Evolutionary conservation across 1,140 invertebrate species (phyloP), one percentile per base, ranked within the genome.

Genomic region (Zaprionus taronus): DNA sequence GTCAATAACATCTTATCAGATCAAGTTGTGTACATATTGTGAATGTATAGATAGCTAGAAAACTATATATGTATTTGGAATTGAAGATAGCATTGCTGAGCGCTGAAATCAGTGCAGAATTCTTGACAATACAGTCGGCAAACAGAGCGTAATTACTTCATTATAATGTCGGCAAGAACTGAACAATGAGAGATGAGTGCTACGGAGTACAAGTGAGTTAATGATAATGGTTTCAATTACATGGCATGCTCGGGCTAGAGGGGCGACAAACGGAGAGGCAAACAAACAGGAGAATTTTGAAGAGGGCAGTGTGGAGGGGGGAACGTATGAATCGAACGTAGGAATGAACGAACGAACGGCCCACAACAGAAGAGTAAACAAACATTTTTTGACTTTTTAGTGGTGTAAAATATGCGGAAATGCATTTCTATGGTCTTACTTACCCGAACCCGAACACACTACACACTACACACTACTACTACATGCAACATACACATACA

Each of bases 371-470:
- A 77, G 84, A 84, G 85, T 81, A 89, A 89, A 89, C 85, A 89
- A 89, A 87, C 81, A 78, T 85, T 86, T 89, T 89, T 89, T 72
- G 85, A 85, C 86, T 90, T 89, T 89, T 89, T 85, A 89, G 81
- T 89, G 85, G 85, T 90, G 86, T 90, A 90, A 90, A 90, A 90
- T 91, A 90, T 90, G 85, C 85, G 85, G 85, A 90, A 90, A 90
- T 90, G 85, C 85, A 90, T 90, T 90, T 90, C 86, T 90, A 90
- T 90, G 86, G 86, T 91, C 81, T 90, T 83, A 86, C 83, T 81
- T 81, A 90, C 81, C 82, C 74, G 63, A 22, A 65, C 51, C 24
- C 36, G 44, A 20, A 56, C 24, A 57, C 20, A 74, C 70, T 56
- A 84, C 66, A 78, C 56, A 31, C 70, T 17, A 26, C 31, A 61